Base-by-base conservation (phyloP, 2,113 vertebrate genomes). In the Hippocampus guttulatus region DNA sequence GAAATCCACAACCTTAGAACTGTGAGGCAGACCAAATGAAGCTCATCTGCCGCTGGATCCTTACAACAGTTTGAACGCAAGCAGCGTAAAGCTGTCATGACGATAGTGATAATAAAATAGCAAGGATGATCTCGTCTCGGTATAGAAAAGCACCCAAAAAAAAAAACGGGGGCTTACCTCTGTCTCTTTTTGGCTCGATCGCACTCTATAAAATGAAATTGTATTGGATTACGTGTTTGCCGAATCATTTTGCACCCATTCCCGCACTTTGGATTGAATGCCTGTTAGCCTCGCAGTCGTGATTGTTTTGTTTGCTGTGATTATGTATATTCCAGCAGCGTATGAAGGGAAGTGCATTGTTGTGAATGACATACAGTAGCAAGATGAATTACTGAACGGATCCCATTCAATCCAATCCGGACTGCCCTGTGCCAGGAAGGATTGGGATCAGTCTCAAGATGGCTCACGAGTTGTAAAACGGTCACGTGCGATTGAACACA, bases 161-260 rank as follows among this genome's bases (percentile, higher is more conserved):
- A 67, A 43, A 54, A 62, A 84, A 60, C 38, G 54, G 71, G 52
- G 66, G 66, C 47, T 68, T 64, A 52, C 49, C 38, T 65, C 27
- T 54, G 27, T 47, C 51, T 4, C 11, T 43, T 54, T 67, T 64
- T 72, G 68, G 67, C 69, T 81, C 45, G 49, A 78, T 61, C 71
- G 45, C 51, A n/a, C 8, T 21, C 51, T 21, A 70, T 86, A 62
- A 77, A 81, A 78, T 79, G 68, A 75, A 86, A 87, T 82, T 40
- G 67, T 60, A 67, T 68, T 74, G 75, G 75, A 81, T 77, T 75
- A 79, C 73, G 76, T 84, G 73, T 67, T 73, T 43, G 12, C 52
- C 65, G 84, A 84, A 88, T 84, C 79, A 75, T 55, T 77, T 89
- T 78, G 78, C 78, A 67, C 64, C 54, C 69, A 77, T 75, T 58